These are phyloP conservation scores for Rhopalosiphum nymphaeae DNA, from an alignment of 2,888 invertebrate species.

Conservation along the genomic window DNA sequence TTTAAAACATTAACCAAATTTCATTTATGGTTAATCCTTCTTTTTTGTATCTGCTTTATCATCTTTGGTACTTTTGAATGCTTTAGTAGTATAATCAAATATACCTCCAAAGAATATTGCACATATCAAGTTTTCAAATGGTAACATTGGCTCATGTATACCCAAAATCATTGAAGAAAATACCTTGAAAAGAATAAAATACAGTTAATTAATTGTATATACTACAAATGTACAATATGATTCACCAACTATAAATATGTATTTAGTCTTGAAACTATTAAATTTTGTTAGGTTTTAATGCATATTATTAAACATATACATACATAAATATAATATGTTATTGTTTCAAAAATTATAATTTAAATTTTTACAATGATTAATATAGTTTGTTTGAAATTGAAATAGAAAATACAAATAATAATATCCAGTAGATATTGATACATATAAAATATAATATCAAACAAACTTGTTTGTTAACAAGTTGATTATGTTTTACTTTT, in stretches of 20 bases:
- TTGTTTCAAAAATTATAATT: neutral
- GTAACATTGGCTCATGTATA: slow-evolving; percentile 98
- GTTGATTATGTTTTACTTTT: neutral
- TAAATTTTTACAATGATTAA: neutral
- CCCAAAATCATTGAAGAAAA: slow-evolving; percentile 94
- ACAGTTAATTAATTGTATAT: neutral
- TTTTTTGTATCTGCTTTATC: slow-evolving; percentile 83
- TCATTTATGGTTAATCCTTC: slow-evolving; percentile 76
- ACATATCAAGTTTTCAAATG: slow-evolving; percentile 98
- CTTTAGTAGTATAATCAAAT: slow-evolving; percentile 95
- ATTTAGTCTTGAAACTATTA: neutral
- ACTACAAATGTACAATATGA: neutral
- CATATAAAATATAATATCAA: neutral
- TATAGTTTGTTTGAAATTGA: neutral
- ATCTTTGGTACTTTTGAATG: slow-evolving; percentile 87
- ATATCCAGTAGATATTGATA: neutral
- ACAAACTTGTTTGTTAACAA: neutral
- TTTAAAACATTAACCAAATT: neutral
- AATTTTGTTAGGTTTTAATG: neutral
- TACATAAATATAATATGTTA: neutral
- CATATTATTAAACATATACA: neutral
- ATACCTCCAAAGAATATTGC: slow-evolving; percentile 97
- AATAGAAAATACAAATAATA: neutral
- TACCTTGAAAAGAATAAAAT: slow-evolving; percentile 44
- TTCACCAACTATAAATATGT: neutral